These are phyloP conservation scores for Melanotus villosus DNA, from an alignment of 2,888 invertebrate genomes.

Conservation along the genomic window DNA sequence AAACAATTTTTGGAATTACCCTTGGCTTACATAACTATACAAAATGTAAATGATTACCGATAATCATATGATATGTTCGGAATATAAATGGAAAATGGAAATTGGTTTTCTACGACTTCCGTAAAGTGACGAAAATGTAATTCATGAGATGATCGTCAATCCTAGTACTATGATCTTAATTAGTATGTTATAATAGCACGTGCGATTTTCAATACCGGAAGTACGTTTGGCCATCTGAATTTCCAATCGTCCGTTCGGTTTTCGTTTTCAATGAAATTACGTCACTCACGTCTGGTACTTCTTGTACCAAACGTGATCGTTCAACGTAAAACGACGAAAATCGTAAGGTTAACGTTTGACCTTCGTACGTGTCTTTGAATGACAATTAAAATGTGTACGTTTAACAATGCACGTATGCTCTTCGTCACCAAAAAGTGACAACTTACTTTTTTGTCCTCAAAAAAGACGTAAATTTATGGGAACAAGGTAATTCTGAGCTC, in stretches of 20 bases:
- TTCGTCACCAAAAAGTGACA: background rate
- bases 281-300: background rate
- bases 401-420: background rate
- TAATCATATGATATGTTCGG: no score
- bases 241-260: background rate
- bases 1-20: no score
- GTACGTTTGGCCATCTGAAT: background rate
- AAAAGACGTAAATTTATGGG: no score
- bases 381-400: slow-evolving; percentile 3
- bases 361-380: background rate
- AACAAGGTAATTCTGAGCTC: no score
- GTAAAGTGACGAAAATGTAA: no score
- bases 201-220: background rate
- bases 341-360: slow-evolving; percentile 4
- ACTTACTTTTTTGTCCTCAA: background rate
- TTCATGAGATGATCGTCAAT: no score
- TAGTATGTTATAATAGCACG: background rate
- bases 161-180: no score
- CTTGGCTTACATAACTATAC: no score
- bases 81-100: no score
- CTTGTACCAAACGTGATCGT: background rate
- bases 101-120: no score
- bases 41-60: no score
- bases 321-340: background rate
- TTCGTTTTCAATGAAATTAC: background rate